These are phyloP conservation scores for Hyperopisus bebe DNA, from an alignment of 2,113 vertebrate genomes.

Conservation along the genomic window DNA sequence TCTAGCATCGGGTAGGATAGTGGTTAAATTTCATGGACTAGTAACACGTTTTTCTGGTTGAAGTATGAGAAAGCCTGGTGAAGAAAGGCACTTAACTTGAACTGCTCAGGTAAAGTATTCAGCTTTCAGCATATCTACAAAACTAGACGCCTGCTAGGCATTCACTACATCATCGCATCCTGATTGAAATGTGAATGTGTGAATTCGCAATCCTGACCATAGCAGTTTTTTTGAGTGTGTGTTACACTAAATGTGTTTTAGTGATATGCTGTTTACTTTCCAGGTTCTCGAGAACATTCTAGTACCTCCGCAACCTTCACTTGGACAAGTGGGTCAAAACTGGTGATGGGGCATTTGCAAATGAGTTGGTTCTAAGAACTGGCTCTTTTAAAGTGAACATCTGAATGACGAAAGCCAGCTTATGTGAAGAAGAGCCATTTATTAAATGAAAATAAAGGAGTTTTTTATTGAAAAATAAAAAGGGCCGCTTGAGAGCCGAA, in stretches of 20 bases:
- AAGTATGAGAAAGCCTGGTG: not conserved
- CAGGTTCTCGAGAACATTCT: not conserved
- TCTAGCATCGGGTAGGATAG: not conserved
- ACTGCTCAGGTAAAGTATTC: not conserved
- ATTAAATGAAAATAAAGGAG: not conserved
- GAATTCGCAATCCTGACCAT: not conserved
- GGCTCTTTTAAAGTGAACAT: not conserved
- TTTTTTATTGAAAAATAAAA: not conserved
- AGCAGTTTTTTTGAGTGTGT: not conserved
- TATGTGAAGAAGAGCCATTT: not conserved
- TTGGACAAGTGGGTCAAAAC: not conserved
- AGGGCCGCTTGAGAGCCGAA: not conserved
- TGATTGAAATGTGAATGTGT: not conserved
- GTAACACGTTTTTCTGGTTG: not conserved
- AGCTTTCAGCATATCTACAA: not conserved
- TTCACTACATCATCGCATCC: not conserved
- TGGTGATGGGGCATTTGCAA: not conserved
- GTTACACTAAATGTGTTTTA: not conserved
- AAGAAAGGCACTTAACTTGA: not conserved
- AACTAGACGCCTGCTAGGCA: not conserved
- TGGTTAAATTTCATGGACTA: not conserved
- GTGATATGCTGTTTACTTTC: not conserved
- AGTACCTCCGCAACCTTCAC: not conserved
- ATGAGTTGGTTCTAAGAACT: not conserved
- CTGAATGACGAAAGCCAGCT: not conserved